Percentiles rank a stretch among this genome's conserved stretches.
These are phyloP conservation scores for Chaetorhynchus papuensis DNA, from an alignment of 2,113 vertebrate species.

Conservation along the genomic window DNA sequence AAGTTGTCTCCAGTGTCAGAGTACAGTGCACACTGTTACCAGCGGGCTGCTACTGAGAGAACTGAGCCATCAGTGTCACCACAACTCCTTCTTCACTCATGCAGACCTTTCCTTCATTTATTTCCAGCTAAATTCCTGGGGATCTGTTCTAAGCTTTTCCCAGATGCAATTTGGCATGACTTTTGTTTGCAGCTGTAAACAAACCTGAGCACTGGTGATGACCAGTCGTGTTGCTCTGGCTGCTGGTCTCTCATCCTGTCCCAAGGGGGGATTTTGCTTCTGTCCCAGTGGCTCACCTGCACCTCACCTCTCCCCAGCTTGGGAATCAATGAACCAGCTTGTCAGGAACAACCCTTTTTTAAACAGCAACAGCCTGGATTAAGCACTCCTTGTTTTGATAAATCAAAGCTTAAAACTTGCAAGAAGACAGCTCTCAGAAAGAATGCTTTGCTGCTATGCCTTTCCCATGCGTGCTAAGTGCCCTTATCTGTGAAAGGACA, in stretches of 20 bases:
- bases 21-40: too few species aligned
- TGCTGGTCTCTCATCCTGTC: not conserved
- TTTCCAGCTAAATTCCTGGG: not conserved
- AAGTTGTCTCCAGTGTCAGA: too few species aligned
- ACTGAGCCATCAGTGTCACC: not conserved
- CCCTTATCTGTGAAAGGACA: not conserved
- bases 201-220: not conserved
- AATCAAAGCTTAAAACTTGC: not conserved
- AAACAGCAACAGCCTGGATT: not conserved
- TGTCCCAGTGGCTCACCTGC: not conserved
- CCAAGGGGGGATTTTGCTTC: not conserved
- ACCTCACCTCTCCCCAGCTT: not conserved
- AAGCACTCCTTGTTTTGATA: not conserved
- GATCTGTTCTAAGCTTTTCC: not conserved
- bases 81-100: not conserved
- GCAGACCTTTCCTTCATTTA: not conserved
- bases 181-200: not conserved
- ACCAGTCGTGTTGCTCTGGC: not conserved
- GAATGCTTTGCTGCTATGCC: not conserved
- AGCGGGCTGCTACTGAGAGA: not conserved
- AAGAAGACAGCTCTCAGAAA: not conserved
- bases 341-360: not conserved
- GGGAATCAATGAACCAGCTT: not conserved
- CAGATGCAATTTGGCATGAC: not conserved
- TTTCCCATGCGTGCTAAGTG: not conserved